These are phyloP conservation scores for Morinoia aosen DNA, from an alignment of 2,888 invertebrate genomes.

Conservation along the genomic window DNA sequence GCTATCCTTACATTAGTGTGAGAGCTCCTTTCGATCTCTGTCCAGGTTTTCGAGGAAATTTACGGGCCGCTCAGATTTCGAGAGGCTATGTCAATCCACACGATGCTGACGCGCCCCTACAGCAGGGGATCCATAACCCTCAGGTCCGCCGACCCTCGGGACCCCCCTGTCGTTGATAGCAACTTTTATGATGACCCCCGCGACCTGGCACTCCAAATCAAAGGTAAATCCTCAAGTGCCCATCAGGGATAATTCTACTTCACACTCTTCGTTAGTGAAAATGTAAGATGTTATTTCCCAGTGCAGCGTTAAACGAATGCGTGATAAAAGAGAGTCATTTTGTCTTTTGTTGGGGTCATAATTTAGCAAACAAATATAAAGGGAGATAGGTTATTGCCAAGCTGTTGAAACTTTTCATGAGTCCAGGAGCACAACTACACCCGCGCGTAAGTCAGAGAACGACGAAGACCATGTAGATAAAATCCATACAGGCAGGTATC, in stretches of 20 bases:
- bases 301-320: no score
- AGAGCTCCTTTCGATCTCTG: neutral
- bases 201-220: neutral
- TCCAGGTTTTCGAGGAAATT: neutral
- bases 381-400: no score
- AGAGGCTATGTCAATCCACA: neutral
- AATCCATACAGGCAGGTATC: no score
- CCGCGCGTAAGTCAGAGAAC: no score
- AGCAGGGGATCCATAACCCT: neutral
- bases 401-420: no score
- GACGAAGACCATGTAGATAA: no score
- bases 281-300: no score
- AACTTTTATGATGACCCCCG: slow-evolving; percentile 29
- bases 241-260: neutral
- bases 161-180: neutral
- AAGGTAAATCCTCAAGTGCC: neutral
- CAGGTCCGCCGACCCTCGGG: neutral
- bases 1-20: no score
- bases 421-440: no score
- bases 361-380: no score
- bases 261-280: no score
- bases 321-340: neutral
- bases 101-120: neutral
- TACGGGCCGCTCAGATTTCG: neutral
- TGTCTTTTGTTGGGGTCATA: neutral